Base-by-base conservation (phyloP, 2,888 invertebrate species). In the Agrochola macilenta region DNA sequence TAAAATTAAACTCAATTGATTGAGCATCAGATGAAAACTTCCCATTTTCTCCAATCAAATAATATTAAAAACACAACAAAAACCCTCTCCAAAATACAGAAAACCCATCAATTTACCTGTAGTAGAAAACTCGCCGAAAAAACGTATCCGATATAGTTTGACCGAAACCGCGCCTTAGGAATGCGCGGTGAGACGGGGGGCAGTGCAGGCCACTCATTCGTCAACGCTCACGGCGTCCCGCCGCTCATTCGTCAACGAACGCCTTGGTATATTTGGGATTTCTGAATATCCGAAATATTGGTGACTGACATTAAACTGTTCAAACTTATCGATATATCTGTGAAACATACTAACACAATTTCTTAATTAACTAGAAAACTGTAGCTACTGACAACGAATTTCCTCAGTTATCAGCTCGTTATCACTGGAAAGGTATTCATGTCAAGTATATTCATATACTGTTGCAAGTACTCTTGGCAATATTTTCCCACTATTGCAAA, bases 401-500 rank as follows among this genome's bases (percentile, higher is more conserved):
- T 35, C 49, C 52, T 23, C 30, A 5, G 17, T 80, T 79, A 79
- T 79, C 74, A 74, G 74, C 61, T 64, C 12, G 20, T 80, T 80
- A 79, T 58, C 74, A 46, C 11, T 60, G 35, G 20, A 64, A 69
- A 43, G 14, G 26, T 58, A 74, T 79, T 74, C 52, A 69, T 58
- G 63, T 74, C 58, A 64, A 80, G 52, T 58, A 58, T 69, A 35
- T 74, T 58, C 35, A 14, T 46, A 23, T n/a, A 64, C 8, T 63
- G 35, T 46, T 54, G 43, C 60, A 35, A 26, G 20, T 60, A 57
- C 20, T 30, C 14, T 14, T 78, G 35, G 2, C 23, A n/a, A 43
- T n/a, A 69, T 39, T 54, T 4, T 46, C 17, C 43, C 57, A 23
- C 12, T 74, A 39, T 49, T 64, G 8, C 26, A 60, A 61, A 61